Evolutionary conservation across 1,140 invertebrate species (phyloP).

Genomic region (Monomorium pharaonis): DNA sequence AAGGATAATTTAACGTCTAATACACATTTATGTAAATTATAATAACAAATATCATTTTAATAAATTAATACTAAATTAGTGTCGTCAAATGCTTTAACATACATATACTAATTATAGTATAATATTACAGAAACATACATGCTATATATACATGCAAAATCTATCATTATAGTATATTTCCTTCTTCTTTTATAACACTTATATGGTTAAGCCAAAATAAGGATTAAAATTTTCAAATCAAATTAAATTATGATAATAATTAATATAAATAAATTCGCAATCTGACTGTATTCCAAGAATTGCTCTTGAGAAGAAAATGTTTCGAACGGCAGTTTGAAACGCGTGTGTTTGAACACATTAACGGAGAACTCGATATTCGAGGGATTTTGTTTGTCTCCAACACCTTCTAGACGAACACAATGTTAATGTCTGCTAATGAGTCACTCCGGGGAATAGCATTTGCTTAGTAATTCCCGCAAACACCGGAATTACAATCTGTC

Average conservation of each 20-base stretch:
- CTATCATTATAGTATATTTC: too few relatives aligned
- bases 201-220: neutral
- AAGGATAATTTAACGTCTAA: too few relatives aligned
- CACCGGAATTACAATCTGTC: slow-evolving; percentile 34
- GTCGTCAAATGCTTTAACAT: too few relatives aligned
- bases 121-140: neutral
- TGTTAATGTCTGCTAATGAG: slow-evolving; percentile 49
- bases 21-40: too few relatives aligned
- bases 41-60: too few relatives aligned
- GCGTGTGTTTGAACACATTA: slow-evolving; percentile 18
- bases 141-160: neutral
- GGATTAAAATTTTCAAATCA: neutral
- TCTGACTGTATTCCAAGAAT: neutral
- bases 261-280: neutral
- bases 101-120: too few relatives aligned
- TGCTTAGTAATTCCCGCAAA: slow-evolving; percentile 43
- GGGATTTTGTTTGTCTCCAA: slow-evolving; percentile 41
- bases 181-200: neutral
- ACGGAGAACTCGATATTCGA: slow-evolving; percentile 27
- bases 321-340: too few relatives aligned
- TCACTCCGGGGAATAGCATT: slow-evolving; percentile 28
- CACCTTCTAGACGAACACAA: slow-evolving; percentile 27
- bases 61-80: too few relatives aligned
- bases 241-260: neutral
- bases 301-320: neutral